Percentiles rank a stretch among this genome's conserved stretches.
Conservation (phyloP, 2,888 invertebrate species). For the Listrodromus nycthemerus region DNA sequence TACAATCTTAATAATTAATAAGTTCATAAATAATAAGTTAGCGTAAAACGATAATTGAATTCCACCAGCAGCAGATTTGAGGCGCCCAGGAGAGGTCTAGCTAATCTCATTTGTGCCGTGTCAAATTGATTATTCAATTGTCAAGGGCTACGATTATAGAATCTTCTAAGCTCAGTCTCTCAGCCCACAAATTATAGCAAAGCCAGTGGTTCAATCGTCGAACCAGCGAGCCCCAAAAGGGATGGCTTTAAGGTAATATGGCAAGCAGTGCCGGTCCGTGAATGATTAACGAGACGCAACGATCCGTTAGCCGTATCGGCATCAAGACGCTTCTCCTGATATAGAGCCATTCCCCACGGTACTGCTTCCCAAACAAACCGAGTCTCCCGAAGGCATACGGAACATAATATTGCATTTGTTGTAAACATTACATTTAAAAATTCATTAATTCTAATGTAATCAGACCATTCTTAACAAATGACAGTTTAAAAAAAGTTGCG, state of each 20-base stretch:
- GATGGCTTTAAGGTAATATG: constrained; percentile 34
- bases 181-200: not conserved
- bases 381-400: constrained; percentile 14
- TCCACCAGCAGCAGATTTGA: not conserved
- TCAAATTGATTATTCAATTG: not conserved
- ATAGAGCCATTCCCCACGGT: constrained; percentile 14
- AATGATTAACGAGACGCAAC: constrained; percentile 60
- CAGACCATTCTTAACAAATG: too few relatives aligned
- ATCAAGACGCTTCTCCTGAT: constrained; percentile 57
- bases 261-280: constrained; percentile 49
- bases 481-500: too few relatives aligned
- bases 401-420: constrained; percentile 42
- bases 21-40: too few relatives aligned
- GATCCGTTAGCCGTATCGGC: constrained; percentile 58
- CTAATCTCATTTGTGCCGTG: not conserved
- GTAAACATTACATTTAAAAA: constrained; percentile 32
- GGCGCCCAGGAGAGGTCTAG: not conserved
- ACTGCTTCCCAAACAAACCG: not conserved
- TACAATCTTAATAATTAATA: too few relatives aligned
- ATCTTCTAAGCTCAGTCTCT: not conserved
- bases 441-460: too few relatives aligned
- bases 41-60: not conserved
- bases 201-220: constrained; percentile 43
- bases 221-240: constrained; percentile 10
- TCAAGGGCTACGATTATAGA: not conserved